Percentiles rank a stretch among this genome's conserved stretches.
Evolutionary conservation across 2,113 vertebrate species (phyloP).

Genomic region (Noctilio leporinus): DNA sequence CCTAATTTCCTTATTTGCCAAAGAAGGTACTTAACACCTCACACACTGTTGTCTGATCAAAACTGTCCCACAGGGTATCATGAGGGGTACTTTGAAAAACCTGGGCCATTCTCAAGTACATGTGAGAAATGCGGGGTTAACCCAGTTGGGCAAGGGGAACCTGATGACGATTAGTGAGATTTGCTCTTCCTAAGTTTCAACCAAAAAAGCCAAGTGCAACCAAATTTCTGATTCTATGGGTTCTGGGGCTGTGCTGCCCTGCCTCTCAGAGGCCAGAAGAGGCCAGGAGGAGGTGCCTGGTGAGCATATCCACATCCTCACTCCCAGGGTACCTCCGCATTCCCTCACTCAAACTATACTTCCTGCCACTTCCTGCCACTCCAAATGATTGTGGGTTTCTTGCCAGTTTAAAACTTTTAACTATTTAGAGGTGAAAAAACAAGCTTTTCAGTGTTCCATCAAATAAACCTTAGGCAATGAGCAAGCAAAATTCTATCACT

Average conservation of each 20-base stretch:
- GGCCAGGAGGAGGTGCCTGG: not conserved
- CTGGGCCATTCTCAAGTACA: not conserved
- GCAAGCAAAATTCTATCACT: not conserved
- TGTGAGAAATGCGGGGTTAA: not conserved
- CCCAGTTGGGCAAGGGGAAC: not conserved
- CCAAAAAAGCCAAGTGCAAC: not conserved
- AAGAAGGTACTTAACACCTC: not conserved
- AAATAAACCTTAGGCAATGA: not conserved
- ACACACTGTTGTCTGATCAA: not conserved
- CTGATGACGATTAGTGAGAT: not conserved
- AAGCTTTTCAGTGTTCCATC: not conserved
- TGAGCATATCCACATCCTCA: not conserved
- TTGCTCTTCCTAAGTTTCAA: not conserved
- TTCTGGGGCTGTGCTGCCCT: accelerated
- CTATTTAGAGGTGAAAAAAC: not conserved
- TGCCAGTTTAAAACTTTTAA: not conserved
- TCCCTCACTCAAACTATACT: not conserved
- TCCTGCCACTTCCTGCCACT: not conserved
- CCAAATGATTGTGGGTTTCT: not conserved
- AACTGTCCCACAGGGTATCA: not conserved
- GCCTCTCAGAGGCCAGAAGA: not conserved
- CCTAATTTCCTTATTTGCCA: not conserved
- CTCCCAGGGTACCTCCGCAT: accelerated
- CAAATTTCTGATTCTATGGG: not conserved
- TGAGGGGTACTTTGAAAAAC: not conserved